phyloP scores from a whole-genome alignment of 2,888 invertebrate genomes.

The Autographa pulchrina region DNA sequence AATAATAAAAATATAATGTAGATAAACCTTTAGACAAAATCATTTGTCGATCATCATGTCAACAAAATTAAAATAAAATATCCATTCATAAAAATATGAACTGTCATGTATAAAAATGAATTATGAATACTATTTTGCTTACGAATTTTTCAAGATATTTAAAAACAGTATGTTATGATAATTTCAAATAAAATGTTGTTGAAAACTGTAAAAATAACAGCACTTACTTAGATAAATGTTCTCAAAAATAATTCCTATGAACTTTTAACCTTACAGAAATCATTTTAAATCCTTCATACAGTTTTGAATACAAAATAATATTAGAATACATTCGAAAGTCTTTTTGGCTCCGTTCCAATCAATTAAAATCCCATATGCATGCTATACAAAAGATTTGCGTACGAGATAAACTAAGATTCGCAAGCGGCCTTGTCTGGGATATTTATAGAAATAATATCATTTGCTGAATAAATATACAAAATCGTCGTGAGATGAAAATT shows the following conservation, averaged over 20 bases:
- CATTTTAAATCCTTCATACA: constrained; percentile 8
- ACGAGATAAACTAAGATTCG: constrained; percentile 6
- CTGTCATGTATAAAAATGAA: background rate
- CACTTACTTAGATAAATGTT: too few relatives aligned
- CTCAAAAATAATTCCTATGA: background rate
- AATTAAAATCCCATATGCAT: constrained; percentile 78
- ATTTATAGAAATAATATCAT: constrained; percentile 1
- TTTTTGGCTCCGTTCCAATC: constrained; percentile 77
- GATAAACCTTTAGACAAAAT: background rate
- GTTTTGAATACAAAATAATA: constrained; percentile 17
- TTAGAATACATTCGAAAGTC: constrained; percentile 59
- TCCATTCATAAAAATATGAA: background rate
- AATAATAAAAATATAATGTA: background rate
- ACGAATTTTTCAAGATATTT: too few relatives aligned
- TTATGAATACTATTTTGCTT: background rate
- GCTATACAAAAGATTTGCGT: constrained; percentile 38
- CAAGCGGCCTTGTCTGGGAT: constrained; percentile 2
- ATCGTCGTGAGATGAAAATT: background rate
- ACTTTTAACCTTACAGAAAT: constrained; percentile 26
- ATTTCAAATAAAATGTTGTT: too few relatives aligned
- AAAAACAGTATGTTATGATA: too few relatives aligned
- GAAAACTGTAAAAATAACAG: too few relatives aligned
- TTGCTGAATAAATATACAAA: background rate
- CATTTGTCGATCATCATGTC: background rate
- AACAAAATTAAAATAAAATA: background rate